A percentile compares a stretch with the other conserved stretches of the same genome.
These are phyloP conservation scores for Euleptes europaea DNA, from an alignment of 2,113 vertebrate genomes.

Conservation along the genomic window DNA sequence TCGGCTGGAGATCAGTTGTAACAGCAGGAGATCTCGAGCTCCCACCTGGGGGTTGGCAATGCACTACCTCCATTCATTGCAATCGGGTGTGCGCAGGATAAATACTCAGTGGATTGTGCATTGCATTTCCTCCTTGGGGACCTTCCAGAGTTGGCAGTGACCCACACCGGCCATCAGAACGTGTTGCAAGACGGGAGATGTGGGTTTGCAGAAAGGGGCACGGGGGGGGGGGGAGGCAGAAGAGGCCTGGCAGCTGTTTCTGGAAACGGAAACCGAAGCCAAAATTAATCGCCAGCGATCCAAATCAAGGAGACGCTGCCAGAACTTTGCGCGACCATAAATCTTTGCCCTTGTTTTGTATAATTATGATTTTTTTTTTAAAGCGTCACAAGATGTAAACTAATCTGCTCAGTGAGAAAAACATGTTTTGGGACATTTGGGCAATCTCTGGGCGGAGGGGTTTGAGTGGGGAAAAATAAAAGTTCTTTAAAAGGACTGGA, in stretches of 20 bases:
- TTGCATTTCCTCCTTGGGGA: background rate
- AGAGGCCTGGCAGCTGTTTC: background rate
- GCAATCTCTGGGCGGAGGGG: background rate
- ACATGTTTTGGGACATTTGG: background rate
- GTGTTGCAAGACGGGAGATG: background rate
- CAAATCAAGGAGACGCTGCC: background rate
- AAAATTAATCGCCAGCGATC: background rate
- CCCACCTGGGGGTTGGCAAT: no score
- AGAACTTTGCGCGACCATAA: background rate
- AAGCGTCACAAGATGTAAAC: conserved; percentile 26
- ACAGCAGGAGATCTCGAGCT: no score
- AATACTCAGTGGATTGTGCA: no score
- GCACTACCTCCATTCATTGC: no score
- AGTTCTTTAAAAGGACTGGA: background rate
- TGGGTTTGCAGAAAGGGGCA: background rate
- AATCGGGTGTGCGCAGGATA: no score
- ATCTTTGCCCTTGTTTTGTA: background rate
- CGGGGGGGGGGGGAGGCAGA: background rate
- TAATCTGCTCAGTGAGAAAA: conserved; percentile 21
- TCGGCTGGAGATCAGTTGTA: no score
- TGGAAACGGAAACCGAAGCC: background rate
- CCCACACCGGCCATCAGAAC: background rate
- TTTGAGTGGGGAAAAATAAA: background rate
- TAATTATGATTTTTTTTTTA: background rate
- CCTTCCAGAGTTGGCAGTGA: background rate